phyloP scores from a whole-genome alignment of 2,113 vertebrate species.

The Corydoras sp. region DNA sequence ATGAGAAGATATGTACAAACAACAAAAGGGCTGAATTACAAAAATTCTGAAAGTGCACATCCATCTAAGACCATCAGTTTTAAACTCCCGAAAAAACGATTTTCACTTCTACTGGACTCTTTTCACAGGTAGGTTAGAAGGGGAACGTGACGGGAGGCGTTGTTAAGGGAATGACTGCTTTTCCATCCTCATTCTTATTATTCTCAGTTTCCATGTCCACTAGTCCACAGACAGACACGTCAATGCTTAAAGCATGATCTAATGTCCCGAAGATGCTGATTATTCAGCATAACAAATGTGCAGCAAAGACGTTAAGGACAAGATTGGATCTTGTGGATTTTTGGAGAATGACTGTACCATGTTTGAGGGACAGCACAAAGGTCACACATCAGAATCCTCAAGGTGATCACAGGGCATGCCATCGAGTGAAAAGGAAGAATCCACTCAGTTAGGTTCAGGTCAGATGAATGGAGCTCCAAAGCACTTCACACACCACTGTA shows the following conservation, averaged over 20 bases:
- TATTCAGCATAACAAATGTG: too few species aligned
- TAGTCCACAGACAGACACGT: conserved; percentile 10
- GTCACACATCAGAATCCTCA: background rate
- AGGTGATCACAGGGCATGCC: background rate
- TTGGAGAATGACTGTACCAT: conserved; percentile 50
- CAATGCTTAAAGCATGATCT: too few species aligned
- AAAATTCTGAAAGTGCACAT: conserved; percentile 42
- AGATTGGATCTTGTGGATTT: conserved; percentile 30
- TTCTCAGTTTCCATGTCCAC: conserved; percentile 9
- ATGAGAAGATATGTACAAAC: conserved; percentile 38
- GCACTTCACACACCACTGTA: conserved; percentile 84
- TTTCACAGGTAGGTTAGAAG: conserved; percentile 27
- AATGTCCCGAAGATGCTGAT: too few species aligned
- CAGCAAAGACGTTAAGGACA: conserved; percentile 27
- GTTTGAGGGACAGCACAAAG: conserved; percentile 32
- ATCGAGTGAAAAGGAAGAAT: background rate
- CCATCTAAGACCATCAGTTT: conserved; percentile 24
- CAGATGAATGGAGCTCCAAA: conserved; percentile 86
- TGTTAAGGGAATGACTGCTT: background rate
- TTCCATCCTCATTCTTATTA: background rate
- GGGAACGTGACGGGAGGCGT: background rate
- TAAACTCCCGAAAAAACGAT: conserved; percentile 12
- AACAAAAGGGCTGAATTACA: conserved; percentile 28
- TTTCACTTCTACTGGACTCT: conserved; percentile 14
- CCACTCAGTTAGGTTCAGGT: conserved; percentile 31